phyloP scores from a whole-genome alignment of 2,113 vertebrate genomes.

The Corvus hawaiiensis region DNA sequence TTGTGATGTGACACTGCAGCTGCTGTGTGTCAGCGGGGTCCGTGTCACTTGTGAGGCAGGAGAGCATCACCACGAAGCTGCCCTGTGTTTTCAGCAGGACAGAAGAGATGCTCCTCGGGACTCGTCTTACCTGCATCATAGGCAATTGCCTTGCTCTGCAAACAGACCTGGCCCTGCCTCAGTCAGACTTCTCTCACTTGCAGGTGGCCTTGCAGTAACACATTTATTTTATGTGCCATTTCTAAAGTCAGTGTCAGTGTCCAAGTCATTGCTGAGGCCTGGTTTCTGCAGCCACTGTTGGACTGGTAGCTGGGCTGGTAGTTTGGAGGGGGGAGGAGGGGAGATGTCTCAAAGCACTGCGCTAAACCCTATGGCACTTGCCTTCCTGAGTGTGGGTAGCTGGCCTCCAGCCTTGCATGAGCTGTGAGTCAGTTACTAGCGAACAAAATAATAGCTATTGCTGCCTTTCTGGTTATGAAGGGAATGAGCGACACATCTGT shows the following conservation, averaged over 20 bases:
- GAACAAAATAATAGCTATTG: neutral
- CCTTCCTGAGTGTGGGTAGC: rapidly evolving
- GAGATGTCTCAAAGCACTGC: neutral
- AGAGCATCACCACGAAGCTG: neutral
- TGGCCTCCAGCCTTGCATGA: neutral
- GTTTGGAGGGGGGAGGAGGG: neutral
- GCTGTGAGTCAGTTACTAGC: neutral
- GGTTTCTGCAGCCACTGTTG: neutral
- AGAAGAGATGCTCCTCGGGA: neutral
- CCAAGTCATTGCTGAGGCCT: neutral
- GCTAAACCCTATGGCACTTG: neutral
- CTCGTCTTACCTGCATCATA: neutral
- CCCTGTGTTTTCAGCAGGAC: neutral
- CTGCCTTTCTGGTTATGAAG: neutral
- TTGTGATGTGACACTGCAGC: rapidly evolving
- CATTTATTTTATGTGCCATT: neutral
- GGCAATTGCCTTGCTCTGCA: neutral
- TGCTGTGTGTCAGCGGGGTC: rapidly evolving
- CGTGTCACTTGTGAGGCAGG: rapidly evolving
- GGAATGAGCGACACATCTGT: neutral
- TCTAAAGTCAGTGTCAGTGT: neutral
- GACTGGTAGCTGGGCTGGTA: neutral
- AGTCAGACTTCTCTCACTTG: neutral
- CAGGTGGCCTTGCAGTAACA: neutral
- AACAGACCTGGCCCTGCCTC: neutral